phyloP scores from a whole-genome alignment of 2,113 vertebrate species.

The Labeo catla region DNA sequence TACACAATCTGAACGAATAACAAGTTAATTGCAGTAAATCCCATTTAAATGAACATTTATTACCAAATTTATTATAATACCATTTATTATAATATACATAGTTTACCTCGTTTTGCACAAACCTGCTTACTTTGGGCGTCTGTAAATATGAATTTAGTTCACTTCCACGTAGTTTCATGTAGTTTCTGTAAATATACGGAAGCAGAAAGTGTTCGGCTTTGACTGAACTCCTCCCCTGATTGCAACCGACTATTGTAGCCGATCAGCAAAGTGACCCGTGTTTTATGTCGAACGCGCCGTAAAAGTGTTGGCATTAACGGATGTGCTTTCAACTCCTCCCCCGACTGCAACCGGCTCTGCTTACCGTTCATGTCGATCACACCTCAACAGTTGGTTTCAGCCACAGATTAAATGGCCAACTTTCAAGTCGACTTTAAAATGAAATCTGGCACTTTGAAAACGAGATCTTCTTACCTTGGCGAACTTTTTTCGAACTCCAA shows the following conservation, averaged over 20 bases:
- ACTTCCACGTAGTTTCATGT: no score
- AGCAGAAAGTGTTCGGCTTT: neutral
- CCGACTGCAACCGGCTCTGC: neutral
- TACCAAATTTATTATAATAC: neutral
- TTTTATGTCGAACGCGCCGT: neutral
- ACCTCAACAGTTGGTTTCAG: slow-evolving; percentile 9
- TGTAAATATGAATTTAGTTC: no score
- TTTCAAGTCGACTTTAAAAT: neutral
- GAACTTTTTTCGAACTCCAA: slow-evolving; percentile 8
- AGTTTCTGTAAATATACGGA: neutral
- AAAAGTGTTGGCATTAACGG: neutral
- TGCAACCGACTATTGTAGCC: neutral
- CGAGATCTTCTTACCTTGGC: neutral
- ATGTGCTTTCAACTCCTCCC: neutral
- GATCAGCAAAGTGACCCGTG: neutral
- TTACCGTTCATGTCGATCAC: neutral
- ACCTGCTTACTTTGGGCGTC: no score
- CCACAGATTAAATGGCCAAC: neutral
- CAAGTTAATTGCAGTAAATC: no score
- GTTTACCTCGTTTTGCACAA: neutral
- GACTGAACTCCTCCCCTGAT: neutral
- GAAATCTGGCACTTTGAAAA: slow-evolving; percentile 6
- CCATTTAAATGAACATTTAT: no score
- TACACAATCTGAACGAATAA: no score
- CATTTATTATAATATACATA: neutral